Conservation (phyloP, 2,888 invertebrate species). For the Lithophane ornitopus region DNA sequence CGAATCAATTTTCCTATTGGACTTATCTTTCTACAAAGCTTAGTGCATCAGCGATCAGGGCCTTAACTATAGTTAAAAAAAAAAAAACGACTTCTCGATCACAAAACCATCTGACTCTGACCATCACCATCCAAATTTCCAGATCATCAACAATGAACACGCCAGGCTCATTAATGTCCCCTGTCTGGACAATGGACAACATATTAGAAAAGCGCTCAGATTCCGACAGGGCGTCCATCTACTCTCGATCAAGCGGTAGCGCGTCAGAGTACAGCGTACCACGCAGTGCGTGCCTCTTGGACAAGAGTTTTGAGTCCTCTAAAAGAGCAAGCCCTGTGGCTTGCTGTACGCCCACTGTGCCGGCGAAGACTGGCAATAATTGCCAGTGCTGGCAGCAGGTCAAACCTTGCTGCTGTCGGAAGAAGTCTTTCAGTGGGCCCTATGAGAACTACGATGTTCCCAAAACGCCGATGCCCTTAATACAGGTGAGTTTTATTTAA, state of each 20-base stretch:
- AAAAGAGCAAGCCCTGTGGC: constrained; percentile 84
- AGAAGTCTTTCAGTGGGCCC: constrained; percentile 89
- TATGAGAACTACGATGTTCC: constrained; percentile 96
- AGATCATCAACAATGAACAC: constrained; percentile 91
- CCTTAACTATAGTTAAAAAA: not conserved
- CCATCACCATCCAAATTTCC: constrained; percentile 63
- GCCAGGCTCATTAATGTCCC: constrained; percentile 88
- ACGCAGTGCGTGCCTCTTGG: constrained; percentile 82
- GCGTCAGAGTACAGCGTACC: constrained; percentile 92
- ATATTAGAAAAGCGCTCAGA: constrained; percentile 87
- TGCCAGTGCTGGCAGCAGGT: constrained; percentile 86
- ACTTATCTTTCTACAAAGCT: not conserved
- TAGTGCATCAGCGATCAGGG: not conserved
- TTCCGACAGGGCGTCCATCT: constrained; percentile 92
- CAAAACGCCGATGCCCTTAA: constrained; percentile 91
- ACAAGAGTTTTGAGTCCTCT: constrained; percentile 89
- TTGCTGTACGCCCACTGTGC: constrained; percentile 90
- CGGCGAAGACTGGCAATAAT: constrained; percentile 86
- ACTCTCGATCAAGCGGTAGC: constrained; percentile 92
- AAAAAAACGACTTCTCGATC: not conserved
- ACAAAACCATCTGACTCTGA: not conserved
- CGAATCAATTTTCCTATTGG: not conserved
- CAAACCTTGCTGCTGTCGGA: constrained; percentile 83
- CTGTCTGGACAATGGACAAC: constrained; percentile 91
- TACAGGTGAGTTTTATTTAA: constrained; percentile 79